Evolutionary conservation across 53 echinoderm and acorn worm species (phyloP), one percentile per base, ranked within the genome.

Genomic region (Arbacia lixula): DNA sequence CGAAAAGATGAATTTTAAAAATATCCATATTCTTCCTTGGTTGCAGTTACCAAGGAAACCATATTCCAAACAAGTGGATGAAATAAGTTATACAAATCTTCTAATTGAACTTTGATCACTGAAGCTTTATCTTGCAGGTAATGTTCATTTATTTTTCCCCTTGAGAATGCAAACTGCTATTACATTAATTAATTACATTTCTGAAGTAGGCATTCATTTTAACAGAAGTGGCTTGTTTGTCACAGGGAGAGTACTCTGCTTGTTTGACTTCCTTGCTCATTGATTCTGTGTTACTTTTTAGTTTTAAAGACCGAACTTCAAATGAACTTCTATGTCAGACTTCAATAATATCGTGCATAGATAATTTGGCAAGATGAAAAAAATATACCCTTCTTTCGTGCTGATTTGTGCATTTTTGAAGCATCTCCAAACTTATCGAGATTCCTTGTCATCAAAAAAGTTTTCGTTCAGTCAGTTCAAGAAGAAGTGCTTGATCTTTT

Each of bases 281-380:
- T n/a, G 22, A 57, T 12, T 10, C 57, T 5, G 5, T 57, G 14
- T 50, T 51, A 50, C 46, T 6, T 72, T 72, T 72, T 10, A 51
- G 12, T 29, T 72, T 50, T 31, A 51, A 72, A 29, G 16, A 50
- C 46, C 71, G 21, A 26, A 22, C 16, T 71, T 71, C 71, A 71
- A 43, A 71, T 22, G 71, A 71, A 71, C 2, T 71, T 40, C n/a
- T 42, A 27, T 72, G 72, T 51, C 72, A 72, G 14, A 51, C 72
- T 51, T 51, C 52, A 27, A 72, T 50, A 72, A 72, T 72, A 19
- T 22, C 24, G 26, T 72, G 49, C 20, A 14, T 5, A 25, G 72
- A 72, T 28, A 72, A 11, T 28, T 50, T 33, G 5, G 49, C 25
- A 35, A 51, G 51, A 72, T 72, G 49, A 50, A n/a, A 72, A 72